Percentiles rank a stretch among this genome's conserved stretches.
Evolutionary conservation across 2,888 invertebrate species (phyloP).

Genomic region (Crossocerus cetratus): DNA sequence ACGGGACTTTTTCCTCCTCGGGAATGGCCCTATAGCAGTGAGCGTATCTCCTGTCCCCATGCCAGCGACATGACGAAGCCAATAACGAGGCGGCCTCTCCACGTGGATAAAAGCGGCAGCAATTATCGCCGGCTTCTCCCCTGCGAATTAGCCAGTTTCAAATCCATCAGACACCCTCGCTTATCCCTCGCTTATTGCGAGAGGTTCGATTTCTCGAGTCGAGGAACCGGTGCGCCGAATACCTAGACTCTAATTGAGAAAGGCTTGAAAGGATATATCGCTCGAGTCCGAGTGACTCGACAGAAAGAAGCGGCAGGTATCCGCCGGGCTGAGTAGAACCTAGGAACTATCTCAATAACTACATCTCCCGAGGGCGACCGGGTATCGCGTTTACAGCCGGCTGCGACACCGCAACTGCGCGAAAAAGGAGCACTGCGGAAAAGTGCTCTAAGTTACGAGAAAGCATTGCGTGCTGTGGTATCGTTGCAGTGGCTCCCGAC

Average conservation of each 20-base stretch:
- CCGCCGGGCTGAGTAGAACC: no score
- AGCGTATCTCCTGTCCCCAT: conserved; percentile 41
- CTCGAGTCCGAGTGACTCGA: no score
- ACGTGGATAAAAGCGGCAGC: conserved; percentile 26
- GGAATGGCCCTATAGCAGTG: conserved; percentile 16
- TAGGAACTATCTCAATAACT: no score
- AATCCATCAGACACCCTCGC: background rate
- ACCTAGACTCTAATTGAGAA: no score
- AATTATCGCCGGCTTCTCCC: conserved; percentile 26
- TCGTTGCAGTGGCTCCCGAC: no score
- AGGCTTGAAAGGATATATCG: no score
- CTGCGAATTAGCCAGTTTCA: background rate
- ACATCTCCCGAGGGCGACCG: no score
- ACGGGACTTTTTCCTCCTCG: conserved; percentile 27
- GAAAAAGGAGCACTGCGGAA: background rate
- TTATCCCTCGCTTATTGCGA: background rate
- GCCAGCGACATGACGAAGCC: conserved; percentile 46
- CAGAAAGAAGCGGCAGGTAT: no score
- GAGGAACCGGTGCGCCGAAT: no score
- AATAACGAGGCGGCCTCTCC: conserved; percentile 20
- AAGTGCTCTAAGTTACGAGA: background rate
- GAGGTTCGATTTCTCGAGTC: no score
- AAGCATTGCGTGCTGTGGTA: background rate
- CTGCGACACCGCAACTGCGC: background rate
- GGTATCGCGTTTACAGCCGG: no score